Conservation (phyloP, 2,113 vertebrate genomes). For the Oryzias woworae region DNA sequence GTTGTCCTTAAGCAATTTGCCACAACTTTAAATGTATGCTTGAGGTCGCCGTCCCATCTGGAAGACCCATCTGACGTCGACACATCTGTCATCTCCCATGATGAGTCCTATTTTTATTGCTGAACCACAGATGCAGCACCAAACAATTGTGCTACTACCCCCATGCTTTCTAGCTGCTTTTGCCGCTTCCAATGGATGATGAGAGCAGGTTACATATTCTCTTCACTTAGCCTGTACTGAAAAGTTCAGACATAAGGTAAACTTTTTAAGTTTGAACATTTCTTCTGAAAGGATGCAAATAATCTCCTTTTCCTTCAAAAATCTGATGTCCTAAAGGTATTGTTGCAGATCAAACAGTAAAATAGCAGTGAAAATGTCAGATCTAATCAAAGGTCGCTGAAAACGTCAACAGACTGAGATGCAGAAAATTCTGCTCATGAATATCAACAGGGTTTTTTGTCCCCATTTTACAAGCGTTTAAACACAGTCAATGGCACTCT, state of each 20-base stretch:
- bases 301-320: no score
- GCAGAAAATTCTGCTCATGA: slow-evolving; percentile 38
- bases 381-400: slow-evolving; percentile 35
- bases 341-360: no score
- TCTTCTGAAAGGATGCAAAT: no score
- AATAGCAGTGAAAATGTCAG: slow-evolving; percentile 38
- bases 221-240: no score
- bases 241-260: no score
- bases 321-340: no score
- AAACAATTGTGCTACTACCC: neutral
- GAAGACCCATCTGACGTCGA: neutral
- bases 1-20: neutral
- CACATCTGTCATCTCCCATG: neutral
- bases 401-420: slow-evolving; percentile 23
- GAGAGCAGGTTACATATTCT: no score
- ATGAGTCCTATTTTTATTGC: neutral
- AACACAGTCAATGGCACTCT: slow-evolving; percentile 27
- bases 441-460: slow-evolving; percentile 9
- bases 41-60: neutral
- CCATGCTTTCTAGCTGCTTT: neutral
- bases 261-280: no score
- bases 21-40: neutral
- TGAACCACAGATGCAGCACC: neutral
- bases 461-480: slow-evolving; percentile 21
- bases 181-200: no score